Conservation (phyloP, 2,888 invertebrate species). For the Campoplex nolae region DNA sequence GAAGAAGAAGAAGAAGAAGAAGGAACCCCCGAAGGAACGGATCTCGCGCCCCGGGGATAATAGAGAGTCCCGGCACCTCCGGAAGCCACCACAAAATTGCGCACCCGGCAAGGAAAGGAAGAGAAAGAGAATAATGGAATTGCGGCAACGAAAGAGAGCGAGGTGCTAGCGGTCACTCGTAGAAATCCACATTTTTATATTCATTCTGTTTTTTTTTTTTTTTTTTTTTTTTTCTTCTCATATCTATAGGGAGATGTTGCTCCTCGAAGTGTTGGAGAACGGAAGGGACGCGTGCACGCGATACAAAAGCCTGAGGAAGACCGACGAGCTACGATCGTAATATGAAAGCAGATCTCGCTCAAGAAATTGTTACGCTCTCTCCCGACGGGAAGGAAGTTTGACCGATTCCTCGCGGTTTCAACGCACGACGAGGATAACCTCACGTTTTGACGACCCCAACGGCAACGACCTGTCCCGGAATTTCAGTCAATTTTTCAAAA, state of each 20-base stretch:
- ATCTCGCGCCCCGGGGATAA: slow-evolving; percentile 58
- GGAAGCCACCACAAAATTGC: slow-evolving; percentile 67
- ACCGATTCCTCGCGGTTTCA: slow-evolving; percentile 63
- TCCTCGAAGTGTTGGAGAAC: slow-evolving; percentile 17
- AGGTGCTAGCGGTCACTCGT: slow-evolving; percentile 51
- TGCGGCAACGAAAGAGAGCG: slow-evolving; percentile 51
- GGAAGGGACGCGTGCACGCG: slow-evolving; percentile 40
- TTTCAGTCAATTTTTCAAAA: background rate
- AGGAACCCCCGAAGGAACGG: slow-evolving; percentile 30
- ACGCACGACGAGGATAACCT: background rate
- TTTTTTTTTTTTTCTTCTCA: no score
- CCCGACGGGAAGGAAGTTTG: slow-evolving; percentile 63
- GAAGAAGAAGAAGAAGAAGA: slow-evolving; percentile 2
- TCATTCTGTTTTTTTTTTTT: background rate
- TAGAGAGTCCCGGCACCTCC: slow-evolving; percentile 52
- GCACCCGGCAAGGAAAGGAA: slow-evolving; percentile 45
- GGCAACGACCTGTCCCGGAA: background rate
- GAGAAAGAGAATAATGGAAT: slow-evolving; percentile 22
- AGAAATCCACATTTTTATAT: slow-evolving; percentile 15
- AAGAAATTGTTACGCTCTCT: background rate
- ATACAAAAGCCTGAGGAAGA: slow-evolving; percentile 1
- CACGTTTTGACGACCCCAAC: slow-evolving; percentile 4
- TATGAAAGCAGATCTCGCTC: slow-evolving; percentile 9
- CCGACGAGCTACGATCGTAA: background rate
- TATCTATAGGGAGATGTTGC: background rate